Base-by-base conservation (phyloP, 2,797 vertebrate species). In the Clangula hyemalis region DNA sequence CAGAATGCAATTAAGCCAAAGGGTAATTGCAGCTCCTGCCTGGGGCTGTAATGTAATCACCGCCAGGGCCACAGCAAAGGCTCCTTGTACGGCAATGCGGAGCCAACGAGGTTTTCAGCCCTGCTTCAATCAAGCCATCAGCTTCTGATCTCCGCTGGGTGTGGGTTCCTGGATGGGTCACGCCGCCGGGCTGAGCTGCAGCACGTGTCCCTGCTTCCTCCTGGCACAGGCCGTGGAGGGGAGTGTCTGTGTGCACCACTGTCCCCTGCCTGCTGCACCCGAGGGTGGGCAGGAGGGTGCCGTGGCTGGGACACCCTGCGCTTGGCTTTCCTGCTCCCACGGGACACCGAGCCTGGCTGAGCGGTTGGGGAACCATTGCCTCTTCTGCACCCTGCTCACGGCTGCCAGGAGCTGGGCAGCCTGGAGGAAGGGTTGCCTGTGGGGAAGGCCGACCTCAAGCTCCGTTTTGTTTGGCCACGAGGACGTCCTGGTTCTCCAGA, bases 1-100 rank as follows among this genome's bases (percentile, higher is more conserved):
- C 91, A 89, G 57, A 66, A 64, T 39, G 60, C 53, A 73, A 90
- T 89, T 53, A 82, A 87, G 78, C 64, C 73, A 79, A 60, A 83
- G 69, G 38, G n/a, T 69, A 56, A 85, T 74, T 80, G 53, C 72
- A 77, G 71, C 82, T 94, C n/a, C 65, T 69, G 36, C 27, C 58
- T 43, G 47, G 56, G 60, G 13, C 69, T 89, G 30, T 68, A 64
- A 82, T 65, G 68, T 53, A 71, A 76, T 87, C 93, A 64, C 64
- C 49, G 56, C 68, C 47, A 66, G 60, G 38, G 71, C 41, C 68
- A 22, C 36, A 39, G 75, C 60, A 80, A 87, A 71, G 81, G 53
- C 75, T 74, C 57, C 38, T 45, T 60, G 56, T 43, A 19, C 17
- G 92, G 77, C 71, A 62, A 19, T 15, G 27, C 34, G 39, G 18